Evolutionary conservation across 1,140 invertebrate genomes (phyloP).

Genomic region (Augochlora pura): DNA sequence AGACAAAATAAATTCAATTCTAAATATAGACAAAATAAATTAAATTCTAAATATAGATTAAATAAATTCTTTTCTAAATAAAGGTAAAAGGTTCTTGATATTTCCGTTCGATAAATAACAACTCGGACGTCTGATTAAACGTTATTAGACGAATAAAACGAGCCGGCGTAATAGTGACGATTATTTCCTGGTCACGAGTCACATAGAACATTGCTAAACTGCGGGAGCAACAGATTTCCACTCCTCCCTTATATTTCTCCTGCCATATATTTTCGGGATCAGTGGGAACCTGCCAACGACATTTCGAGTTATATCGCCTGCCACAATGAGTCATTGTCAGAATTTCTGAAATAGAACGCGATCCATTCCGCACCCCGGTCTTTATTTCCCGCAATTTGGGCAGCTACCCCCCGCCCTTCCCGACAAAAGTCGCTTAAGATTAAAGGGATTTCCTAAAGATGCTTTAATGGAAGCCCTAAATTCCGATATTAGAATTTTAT

Average conservation of each 20-base stretch:
- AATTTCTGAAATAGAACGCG: constrained; percentile 38
- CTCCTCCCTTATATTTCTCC: constrained; percentile 8
- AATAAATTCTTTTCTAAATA: no score
- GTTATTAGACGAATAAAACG: background rate
- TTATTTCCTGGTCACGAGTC: constrained; percentile 26
- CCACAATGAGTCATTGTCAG: constrained; percentile 48
- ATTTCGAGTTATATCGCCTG: constrained; percentile 34
- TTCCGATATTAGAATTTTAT: background rate
- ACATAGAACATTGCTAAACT: constrained; percentile 11
- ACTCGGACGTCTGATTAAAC: background rate
- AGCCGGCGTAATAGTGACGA: background rate
- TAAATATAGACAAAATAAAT: no score
- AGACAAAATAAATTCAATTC: no score
- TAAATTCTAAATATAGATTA: no score
- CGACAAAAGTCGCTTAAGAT: background rate
- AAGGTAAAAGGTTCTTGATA: no score
- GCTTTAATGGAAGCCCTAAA: background rate
- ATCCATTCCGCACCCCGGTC: background rate
- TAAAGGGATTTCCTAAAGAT: constrained; percentile 8
- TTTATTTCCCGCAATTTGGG: constrained; percentile 18
- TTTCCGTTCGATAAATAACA: no score
- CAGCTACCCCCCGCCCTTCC: background rate
- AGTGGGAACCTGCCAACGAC: constrained; percentile 26
- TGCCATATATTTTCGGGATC: constrained; percentile 24
- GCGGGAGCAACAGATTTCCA: constrained; percentile 30